Conservation (phyloP, 2,888 invertebrate genomes). For the Drosophila anceps region DNA sequence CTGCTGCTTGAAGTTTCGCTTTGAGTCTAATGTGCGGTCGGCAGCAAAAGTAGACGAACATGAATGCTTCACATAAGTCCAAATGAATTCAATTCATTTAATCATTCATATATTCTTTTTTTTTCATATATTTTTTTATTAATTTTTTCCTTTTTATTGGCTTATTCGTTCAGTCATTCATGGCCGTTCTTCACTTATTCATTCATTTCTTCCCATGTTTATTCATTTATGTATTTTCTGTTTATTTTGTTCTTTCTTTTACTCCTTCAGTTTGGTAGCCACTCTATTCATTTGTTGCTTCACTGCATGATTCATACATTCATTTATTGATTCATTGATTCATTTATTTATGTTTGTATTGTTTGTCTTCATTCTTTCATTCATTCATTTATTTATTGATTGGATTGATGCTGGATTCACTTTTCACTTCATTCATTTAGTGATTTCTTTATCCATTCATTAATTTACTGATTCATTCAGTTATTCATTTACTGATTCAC, state of each 20-base stretch:
- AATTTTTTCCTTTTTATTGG: neutral
- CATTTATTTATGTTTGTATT: too few species aligned
- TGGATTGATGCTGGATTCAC: neutral
- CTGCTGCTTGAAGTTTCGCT: conserved; percentile 18
- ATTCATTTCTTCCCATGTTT: neutral
- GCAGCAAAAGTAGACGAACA: conserved; percentile 7
- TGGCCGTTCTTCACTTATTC: neutral
- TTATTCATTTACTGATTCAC: neutral
- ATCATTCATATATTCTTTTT: neutral
- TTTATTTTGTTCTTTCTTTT: neutral
- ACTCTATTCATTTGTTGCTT: neutral
- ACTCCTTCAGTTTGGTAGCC: neutral
- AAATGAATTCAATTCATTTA: neutral
- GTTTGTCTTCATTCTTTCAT: neutral
- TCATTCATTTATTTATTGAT: neutral
- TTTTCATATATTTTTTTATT: too few species aligned
- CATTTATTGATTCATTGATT: neutral
- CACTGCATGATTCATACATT: neutral
- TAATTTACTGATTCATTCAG: neutral
- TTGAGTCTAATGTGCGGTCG: conserved; percentile 44
- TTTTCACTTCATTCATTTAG: neutral
- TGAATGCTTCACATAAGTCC: neutral
- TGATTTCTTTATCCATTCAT: neutral
- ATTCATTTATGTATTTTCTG: neutral
- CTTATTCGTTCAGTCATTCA: neutral